Conservation (phyloP, 2,888 invertebrate genomes). For the Entomobrya multifasciata region DNA sequence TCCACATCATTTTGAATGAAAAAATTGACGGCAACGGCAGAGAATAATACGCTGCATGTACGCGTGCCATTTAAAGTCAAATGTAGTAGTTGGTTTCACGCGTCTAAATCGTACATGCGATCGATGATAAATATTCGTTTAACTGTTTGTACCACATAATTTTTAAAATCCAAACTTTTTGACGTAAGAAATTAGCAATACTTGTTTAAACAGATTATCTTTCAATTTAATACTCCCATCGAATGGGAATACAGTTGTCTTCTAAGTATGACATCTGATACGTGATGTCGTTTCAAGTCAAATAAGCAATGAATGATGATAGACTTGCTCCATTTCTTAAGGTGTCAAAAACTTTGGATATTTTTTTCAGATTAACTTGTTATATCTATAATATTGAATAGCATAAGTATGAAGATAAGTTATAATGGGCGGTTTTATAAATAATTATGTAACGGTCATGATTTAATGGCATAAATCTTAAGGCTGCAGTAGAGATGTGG, state of each 20-base stretch:
- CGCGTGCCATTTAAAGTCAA: slow-evolving; percentile 68
- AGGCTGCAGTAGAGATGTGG: slow-evolving; percentile 58
- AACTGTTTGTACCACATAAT: slow-evolving; percentile 15
- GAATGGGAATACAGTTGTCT: slow-evolving; percentile 60
- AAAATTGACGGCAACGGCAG: slow-evolving; percentile 31
- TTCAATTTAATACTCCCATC: slow-evolving; percentile 48
- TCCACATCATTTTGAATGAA: slow-evolving; percentile 24
- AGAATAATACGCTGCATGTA: slow-evolving; percentile 43
- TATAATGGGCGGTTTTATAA: slow-evolving; percentile 44
- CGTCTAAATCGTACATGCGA: slow-evolving; percentile 47
- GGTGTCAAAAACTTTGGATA: slow-evolving; percentile 76
- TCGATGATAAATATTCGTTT: slow-evolving; percentile 23
- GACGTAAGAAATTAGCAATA: slow-evolving; percentile 72
- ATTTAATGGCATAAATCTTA: slow-evolving; percentile 3
- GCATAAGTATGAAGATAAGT: slow-evolving; percentile 45
- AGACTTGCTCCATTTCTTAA: slow-evolving; percentile 72
- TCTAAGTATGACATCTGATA: slow-evolving; percentile 56
- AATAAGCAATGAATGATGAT: slow-evolving; percentile 59
- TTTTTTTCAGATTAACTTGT: slow-evolving; percentile 71
- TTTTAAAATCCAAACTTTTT: slow-evolving; percentile 73
- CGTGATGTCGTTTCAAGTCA: slow-evolving; percentile 69
- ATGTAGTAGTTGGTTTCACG: slow-evolving; percentile 44
- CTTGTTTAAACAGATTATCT: slow-evolving; percentile 35
- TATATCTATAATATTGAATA: slow-evolving; percentile 53
- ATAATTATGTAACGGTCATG: slow-evolving; percentile 18